Evolutionary conservation across 1,140 invertebrate species (phyloP).

Genomic region (Ceratina australensis): DNA sequence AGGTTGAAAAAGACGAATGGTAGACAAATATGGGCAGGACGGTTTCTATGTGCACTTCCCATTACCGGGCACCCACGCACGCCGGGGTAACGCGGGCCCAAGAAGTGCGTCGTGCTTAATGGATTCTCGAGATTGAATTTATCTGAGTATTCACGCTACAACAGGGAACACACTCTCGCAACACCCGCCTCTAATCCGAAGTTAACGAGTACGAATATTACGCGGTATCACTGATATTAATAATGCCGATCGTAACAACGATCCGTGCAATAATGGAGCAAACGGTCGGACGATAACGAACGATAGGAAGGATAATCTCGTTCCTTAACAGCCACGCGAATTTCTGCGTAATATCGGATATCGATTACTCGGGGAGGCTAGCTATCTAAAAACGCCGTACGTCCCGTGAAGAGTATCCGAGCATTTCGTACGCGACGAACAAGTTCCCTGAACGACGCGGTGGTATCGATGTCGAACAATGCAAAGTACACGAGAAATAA

Average conservation of each 20-base stretch:
- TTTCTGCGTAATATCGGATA: slow-evolving; percentile 50
- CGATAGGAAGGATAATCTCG: slow-evolving; percentile 31
- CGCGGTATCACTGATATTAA: slow-evolving; percentile 57
- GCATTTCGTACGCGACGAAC: slow-evolving; percentile 1
- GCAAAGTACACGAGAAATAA: no score
- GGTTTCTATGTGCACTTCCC: slow-evolving; percentile 72
- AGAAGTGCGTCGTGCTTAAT: slow-evolving; percentile 64
- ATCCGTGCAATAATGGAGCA: slow-evolving; percentile 46
- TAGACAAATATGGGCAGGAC: slow-evolving; percentile 73
- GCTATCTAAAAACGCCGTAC: background rate
- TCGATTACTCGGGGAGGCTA: slow-evolving; percentile 40
- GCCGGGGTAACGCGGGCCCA: slow-evolving; percentile 53
- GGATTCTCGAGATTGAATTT: slow-evolving; percentile 69
- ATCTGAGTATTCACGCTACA: slow-evolving; percentile 56
- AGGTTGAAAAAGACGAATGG: slow-evolving; percentile 69
- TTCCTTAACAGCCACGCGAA: slow-evolving; percentile 37
- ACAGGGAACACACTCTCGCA: slow-evolving; percentile 5
- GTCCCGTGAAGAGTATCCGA: no score
- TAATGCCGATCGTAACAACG: slow-evolving; percentile 48
- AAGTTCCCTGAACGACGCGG: background rate
- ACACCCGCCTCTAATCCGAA: slow-evolving; percentile 42
- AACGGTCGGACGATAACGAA: slow-evolving; percentile 23
- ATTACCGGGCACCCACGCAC: slow-evolving; percentile 71
- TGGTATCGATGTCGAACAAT: slow-evolving; percentile 20
- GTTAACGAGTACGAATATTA: slow-evolving; percentile 62